Base-by-base conservation (phyloP, 2,113 vertebrate genomes). In the Scomber colias region DNA sequence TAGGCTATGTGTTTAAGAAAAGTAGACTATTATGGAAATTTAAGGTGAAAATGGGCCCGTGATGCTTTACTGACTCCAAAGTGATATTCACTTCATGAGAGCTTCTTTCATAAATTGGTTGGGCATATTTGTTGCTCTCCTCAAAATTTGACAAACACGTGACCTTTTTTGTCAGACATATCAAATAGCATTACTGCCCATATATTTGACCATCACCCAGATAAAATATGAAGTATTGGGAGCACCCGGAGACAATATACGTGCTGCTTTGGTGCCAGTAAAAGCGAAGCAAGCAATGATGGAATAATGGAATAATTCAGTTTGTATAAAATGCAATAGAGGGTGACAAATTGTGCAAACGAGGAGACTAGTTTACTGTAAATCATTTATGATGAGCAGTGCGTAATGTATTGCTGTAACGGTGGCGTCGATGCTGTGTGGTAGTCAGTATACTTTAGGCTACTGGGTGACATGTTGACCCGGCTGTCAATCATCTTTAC, bases 21-120 rank as follows among this genome's bases (percentile, higher is more conserved):
- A 75, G 15, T 15, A n/a, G 48, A 59, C 54, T 53, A 70, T 69
- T 77, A 31, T 77, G 56, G 62, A 56, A 71, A 83, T 67, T 12
- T 9, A 71, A 62, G 51, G 30, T 63, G 30, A 71, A 75, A 74
- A 11, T 21, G 30, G 31, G 59, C 24, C 19, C 11, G 17, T 44
- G 64, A 55, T 21, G 65, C 19, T n/a, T 75, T 44, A 60, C 45
- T 7, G 53, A 74, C 44, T 69, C 61, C 16, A 17, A 50, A 67
- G 53, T 57, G 30, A 56, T 31, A 11, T 54, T 11, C 12, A 48
- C 7, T 1, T 24, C 13, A 44, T 24, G 12, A 3, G 27, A 10
- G 50, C 5, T 59, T 7, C 24, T 40, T 48, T 46, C 8, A 9
- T 8, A 40, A 8, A 40, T 40, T 21, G 6, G 0, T 50, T n/a